Evolutionary conservation across 2,888 invertebrate species (phyloP).

Genomic region (Theretra japonica): DNA sequence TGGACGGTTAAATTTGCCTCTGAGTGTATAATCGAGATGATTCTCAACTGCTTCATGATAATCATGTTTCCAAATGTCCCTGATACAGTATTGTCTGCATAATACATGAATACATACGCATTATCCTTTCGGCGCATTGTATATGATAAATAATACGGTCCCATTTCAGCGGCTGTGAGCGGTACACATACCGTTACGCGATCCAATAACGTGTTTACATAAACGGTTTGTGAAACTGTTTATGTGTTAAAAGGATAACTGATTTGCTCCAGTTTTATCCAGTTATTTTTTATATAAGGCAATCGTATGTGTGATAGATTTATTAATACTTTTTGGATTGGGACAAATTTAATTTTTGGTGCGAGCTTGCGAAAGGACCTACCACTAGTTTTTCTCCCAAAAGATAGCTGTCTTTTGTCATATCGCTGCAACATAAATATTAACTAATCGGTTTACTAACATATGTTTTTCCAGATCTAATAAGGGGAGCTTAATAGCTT

Average conservation of each 20-base stretch:
- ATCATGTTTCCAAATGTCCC: not conserved
- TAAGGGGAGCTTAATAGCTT: too few species aligned
- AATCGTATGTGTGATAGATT: not conserved
- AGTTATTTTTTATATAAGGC: not conserved
- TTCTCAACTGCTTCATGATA: not conserved
- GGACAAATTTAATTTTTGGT: not conserved
- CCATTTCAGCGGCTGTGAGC: slow-evolving; percentile 35
- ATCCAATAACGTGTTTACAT: slow-evolving; percentile 28
- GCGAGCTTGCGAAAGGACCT: too few species aligned
- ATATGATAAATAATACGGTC: slow-evolving; percentile 37
- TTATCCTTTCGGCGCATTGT: slow-evolving; percentile 18
- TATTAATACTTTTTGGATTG: not conserved
- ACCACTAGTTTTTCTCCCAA: too few species aligned
- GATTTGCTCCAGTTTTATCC: not conserved
- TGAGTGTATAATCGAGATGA: too few species aligned
- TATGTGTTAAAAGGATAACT: slow-evolving; percentile 26
- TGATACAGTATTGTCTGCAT: slow-evolving; percentile 4
- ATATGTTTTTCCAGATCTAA: too few species aligned
- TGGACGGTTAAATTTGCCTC: too few species aligned
- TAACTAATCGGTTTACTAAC: too few species aligned
- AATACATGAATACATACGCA: not conserved
- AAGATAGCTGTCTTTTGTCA: too few species aligned
- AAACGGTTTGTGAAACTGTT: slow-evolving; percentile 18
- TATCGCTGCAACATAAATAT: too few species aligned
- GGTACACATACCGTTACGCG: slow-evolving; percentile 39